These are phyloP conservation scores for Mola mola DNA, from an alignment of 2,113 vertebrate species.

Conservation along the genomic window DNA sequence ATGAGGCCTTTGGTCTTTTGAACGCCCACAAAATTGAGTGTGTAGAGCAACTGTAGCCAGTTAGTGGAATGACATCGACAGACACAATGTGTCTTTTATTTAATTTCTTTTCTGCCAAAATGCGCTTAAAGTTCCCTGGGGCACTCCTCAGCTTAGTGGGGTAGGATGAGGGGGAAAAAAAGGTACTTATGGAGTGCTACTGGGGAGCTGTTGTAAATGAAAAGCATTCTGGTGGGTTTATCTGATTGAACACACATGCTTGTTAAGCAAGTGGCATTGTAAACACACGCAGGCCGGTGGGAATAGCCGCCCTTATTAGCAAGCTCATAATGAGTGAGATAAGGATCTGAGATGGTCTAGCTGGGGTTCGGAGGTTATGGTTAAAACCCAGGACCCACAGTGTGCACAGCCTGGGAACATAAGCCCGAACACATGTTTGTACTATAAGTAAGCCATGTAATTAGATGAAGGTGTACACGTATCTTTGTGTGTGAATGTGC, in stretches of 20 bases:
- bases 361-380: conserved; percentile 27
- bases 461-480: conserved; percentile 11
- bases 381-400: conserved; percentile 36
- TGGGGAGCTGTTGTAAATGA: conserved; percentile 54
- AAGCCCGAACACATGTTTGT: conserved; percentile 55
- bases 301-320: conserved; percentile 61
- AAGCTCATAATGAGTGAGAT: conserved; percentile 60
- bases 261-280: conserved; percentile 64
- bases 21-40: conserved; percentile 36
- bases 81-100: conserved; percentile 54
- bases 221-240: conserved; percentile 63
- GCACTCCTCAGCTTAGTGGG: conserved; percentile 21
- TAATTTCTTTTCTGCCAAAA: conserved; percentile 29
- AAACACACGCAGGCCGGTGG: conserved; percentile 50
- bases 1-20: conserved; percentile 9
- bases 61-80: conserved; percentile 12
- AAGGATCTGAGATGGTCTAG: conserved; percentile 60
- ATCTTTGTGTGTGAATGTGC: conserved; percentile 11
- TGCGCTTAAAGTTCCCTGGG: conserved; percentile 24
- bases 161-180: conserved; percentile 6
- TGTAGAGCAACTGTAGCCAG: neutral
- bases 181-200: conserved; percentile 47
- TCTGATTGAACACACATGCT: conserved; percentile 75
- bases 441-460: conserved; percentile 47
- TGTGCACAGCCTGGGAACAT: conserved; percentile 45